These are phyloP conservation scores for Pseudomyrmex pallidus DNA, from an alignment of 1,140 invertebrate species.

Conservation along the genomic window DNA sequence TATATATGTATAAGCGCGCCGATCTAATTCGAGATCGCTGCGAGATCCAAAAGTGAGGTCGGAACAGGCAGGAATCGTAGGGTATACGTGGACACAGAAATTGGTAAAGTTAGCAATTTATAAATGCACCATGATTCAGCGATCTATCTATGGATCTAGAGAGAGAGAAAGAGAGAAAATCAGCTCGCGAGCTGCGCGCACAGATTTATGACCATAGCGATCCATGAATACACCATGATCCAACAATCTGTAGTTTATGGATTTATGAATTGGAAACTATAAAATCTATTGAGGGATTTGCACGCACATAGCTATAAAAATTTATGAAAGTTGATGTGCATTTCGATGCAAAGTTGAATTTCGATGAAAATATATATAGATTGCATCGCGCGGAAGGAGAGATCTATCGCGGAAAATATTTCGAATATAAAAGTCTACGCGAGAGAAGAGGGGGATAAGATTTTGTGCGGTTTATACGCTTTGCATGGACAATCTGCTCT, in stretches of 20 bases:
- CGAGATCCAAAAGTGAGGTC: not conserved
- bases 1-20: not conserved
- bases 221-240: slow-evolving; percentile 20
- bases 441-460: too few species aligned
- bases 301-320: not conserved
- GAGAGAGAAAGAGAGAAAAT: not conserved
- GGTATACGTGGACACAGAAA: not conserved
- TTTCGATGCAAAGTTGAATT: not conserved
- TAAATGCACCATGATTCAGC: not conserved
- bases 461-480: too few species aligned
- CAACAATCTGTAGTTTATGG: slow-evolving; percentile 5
- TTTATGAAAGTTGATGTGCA: slow-evolving; percentile 2
- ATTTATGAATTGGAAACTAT: slow-evolving; percentile 35
- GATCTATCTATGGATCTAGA: not conserved
- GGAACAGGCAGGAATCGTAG: not conserved
- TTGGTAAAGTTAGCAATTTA: slow-evolving; percentile 6
- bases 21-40: slow-evolving; percentile 32
- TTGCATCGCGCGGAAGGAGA: too few species aligned
- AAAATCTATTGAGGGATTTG: not conserved
- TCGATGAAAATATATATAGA: not conserved
- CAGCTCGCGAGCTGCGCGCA: not conserved
- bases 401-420: too few species aligned
- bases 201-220: slow-evolving; percentile 20
- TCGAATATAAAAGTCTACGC: too few species aligned
- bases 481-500: too few species aligned